Evolutionary conservation across 2,113 vertebrate species (phyloP).

Genomic region (Eidolon helvum): DNA sequence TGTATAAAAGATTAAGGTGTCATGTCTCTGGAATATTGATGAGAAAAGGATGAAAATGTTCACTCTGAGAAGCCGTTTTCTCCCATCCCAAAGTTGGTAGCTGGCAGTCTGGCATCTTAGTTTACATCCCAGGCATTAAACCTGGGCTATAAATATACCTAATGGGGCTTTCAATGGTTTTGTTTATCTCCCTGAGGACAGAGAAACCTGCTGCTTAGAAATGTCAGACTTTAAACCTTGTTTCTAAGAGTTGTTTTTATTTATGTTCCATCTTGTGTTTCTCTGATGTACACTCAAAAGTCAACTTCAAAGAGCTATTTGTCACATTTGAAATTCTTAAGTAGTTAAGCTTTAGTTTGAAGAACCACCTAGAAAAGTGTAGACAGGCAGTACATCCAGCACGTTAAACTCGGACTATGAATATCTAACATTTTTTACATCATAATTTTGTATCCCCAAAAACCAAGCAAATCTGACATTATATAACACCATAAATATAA

Average conservation of each 20-base stretch:
- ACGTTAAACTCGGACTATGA: not conserved
- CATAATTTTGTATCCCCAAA: not conserved
- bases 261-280: slow-evolving; percentile 80
- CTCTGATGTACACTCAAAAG: slow-evolving; percentile 78
- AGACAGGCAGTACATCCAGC: not conserved
- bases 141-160: slow-evolving; percentile 78
- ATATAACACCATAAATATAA: not conserved
- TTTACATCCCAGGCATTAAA: slow-evolving; percentile 75
- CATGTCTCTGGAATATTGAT: slow-evolving; percentile 61
- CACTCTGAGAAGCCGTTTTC: slow-evolving; percentile 61
- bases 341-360: slow-evolving; percentile 77
- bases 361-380: slow-evolving; percentile 65
- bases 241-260: slow-evolving; percentile 80
- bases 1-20: slow-evolving; percentile 62
- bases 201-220: slow-evolving; percentile 80
- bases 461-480: not conserved
- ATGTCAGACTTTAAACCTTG: slow-evolving; percentile 81
- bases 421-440: not conserved
- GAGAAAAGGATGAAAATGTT: slow-evolving; percentile 54
- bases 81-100: slow-evolving; percentile 59
- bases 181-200: slow-evolving; percentile 81
- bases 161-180: slow-evolving; percentile 81
- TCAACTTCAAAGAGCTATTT: slow-evolving; percentile 81
- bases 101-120: slow-evolving; percentile 56
- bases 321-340: slow-evolving; percentile 75